Evolutionary conservation across 35 echinoderm and acorn worm species (phyloP).

Genomic region (Strongylocentrotus purpuratus): DNA sequence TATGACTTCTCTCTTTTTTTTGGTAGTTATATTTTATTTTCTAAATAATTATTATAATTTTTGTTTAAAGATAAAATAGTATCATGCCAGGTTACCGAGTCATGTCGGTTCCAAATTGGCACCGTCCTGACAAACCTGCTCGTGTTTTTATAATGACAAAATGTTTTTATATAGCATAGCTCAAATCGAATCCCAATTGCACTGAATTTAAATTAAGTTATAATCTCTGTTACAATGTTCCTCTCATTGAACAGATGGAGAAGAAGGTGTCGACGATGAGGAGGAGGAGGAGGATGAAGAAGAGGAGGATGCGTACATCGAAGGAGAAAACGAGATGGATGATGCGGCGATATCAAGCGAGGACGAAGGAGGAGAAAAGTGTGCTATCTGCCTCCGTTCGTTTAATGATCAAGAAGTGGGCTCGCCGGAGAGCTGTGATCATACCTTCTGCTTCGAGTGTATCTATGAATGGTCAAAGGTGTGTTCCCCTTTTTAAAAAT

Average conservation of each 20-base stretch:
- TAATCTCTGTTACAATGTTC: no score
- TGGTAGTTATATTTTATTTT: no score
- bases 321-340: conserved; percentile 37
- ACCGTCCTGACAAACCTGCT: no score
- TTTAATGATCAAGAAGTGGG: conserved; percentile 86
- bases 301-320: conserved; percentile 41
- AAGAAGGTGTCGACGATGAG: conserved; percentile 46
- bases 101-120: no score
- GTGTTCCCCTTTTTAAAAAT: background rate
- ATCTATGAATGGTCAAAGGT: conserved; percentile 97
- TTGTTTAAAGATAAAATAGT: no score
- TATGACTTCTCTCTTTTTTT: no score
- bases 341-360: conserved; percentile 34
- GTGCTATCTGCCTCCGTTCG: conserved; percentile 70
- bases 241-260: background rate
- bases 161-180: no score
- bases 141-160: no score
- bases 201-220: background rate
- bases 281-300: conserved; percentile 49
- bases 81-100: no score
- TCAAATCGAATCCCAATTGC: no score
- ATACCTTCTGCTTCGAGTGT: conserved; percentile 90
- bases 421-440: conserved; percentile 93
- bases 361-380: conserved; percentile 71
- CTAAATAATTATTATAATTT: no score